Percentiles rank a stretch among this genome's conserved stretches.
Evolutionary conservation across 92 coral and sea anemone species (phyloP).

Genomic region (Palythoa grandiflora): DNA sequence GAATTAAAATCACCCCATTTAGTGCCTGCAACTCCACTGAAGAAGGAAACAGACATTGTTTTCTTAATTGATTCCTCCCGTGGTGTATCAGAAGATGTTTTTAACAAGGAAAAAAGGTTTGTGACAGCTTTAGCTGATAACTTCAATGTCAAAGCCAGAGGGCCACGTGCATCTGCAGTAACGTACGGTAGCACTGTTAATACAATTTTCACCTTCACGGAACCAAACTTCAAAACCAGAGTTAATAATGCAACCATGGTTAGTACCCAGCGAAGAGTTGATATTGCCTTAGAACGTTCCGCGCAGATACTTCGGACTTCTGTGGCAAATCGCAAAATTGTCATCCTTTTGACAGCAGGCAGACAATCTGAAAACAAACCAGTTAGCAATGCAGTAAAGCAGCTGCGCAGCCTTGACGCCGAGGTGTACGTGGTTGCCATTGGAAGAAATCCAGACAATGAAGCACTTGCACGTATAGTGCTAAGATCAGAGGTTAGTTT

Average conservation of each 20-base stretch:
- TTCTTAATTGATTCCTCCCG: conserved; percentile 77
- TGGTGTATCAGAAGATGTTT: conserved; percentile 57
- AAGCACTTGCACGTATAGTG: conserved; percentile 53
- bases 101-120: conserved; percentile 62
- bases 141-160: conserved; percentile 65
- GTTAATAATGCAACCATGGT: conserved; percentile 45
- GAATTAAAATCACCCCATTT: not conserved
- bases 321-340: conserved; percentile 60
- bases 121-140: conserved; percentile 62
- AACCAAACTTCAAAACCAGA: conserved; percentile 31
- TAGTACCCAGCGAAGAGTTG: conserved; percentile 66
- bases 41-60: conserved; percentile 70
- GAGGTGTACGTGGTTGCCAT: conserved; percentile 72
- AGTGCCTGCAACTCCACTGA: conserved; percentile 38
- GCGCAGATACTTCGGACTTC: conserved; percentile 27
- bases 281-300: conserved; percentile 62
- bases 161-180: conserved; percentile 73
- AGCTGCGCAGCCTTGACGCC: conserved; percentile 69
- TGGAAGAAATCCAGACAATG: conserved; percentile 69
- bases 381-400: conserved; percentile 66
- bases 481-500: conserved; percentile 3
- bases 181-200: conserved; percentile 59
- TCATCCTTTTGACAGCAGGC: conserved; percentile 77
- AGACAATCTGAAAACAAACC: conserved; percentile 57
- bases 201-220: conserved; percentile 52